Evolutionary conservation across 2,888 invertebrate species (phyloP).

Genomic region (Mongoloraphidia duomilia): DNA sequence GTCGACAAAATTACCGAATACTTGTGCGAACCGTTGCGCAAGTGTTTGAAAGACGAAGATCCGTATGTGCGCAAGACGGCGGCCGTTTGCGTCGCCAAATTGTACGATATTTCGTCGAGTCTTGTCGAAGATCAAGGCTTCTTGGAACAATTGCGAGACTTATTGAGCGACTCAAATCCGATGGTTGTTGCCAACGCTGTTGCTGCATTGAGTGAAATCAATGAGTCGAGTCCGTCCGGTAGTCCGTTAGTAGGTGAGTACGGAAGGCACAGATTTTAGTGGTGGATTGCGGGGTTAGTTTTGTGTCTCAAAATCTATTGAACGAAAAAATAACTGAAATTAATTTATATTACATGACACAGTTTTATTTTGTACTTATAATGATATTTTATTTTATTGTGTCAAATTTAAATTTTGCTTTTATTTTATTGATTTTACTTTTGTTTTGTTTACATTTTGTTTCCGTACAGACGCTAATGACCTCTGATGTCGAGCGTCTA

Average conservation of each 20-base stretch:
- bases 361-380: too few relatives aligned
- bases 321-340: too few relatives aligned
- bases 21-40: slow-evolving; percentile 92
- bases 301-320: too few relatives aligned
- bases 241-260: slow-evolving; percentile 66
- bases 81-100: slow-evolving; percentile 96
- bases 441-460: too few relatives aligned
- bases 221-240: slow-evolving; percentile 93
- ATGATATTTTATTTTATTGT: too few relatives aligned
- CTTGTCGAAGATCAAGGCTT: slow-evolving; percentile 76
- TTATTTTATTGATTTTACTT: too few relatives aligned
- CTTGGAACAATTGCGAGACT: slow-evolving; percentile 88
- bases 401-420: too few relatives aligned
- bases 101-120: slow-evolving; percentile 84
- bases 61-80: slow-evolving; percentile 98
- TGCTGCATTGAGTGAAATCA: slow-evolving; percentile 95
- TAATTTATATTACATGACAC: too few relatives aligned
- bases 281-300: too few relatives aligned
- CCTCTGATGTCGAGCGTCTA: too few relatives aligned
- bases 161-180: slow-evolving; percentile 96
- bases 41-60: slow-evolving; percentile 89
- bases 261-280: too few relatives aligned
- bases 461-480: too few relatives aligned
- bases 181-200: slow-evolving; percentile 99
- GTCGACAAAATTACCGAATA: slow-evolving; percentile 99